Conservation (phyloP, 2,797 vertebrate species). For the Mastacembelus armatus region DNA sequence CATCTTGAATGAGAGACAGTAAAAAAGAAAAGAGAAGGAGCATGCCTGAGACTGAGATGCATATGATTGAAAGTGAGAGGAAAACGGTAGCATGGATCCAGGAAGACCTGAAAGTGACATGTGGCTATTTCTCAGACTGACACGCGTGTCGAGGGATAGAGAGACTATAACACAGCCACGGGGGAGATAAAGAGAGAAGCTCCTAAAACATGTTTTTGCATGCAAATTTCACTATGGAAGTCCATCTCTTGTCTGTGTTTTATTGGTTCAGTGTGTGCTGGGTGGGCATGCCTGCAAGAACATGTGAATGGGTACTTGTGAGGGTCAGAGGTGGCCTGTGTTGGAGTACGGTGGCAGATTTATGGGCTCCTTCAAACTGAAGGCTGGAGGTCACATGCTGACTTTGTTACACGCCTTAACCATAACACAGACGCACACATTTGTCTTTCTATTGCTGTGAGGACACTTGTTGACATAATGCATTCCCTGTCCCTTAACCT, state of each 20-base stretch:
- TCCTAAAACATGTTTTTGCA: slow-evolving; percentile 20
- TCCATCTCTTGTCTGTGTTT: slow-evolving; percentile 16
- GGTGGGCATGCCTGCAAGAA: slow-evolving; percentile 12
- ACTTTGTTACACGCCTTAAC: slow-evolving; percentile 70
- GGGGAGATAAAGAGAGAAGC: slow-evolving; percentile 17
- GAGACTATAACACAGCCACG: slow-evolving; percentile 22
- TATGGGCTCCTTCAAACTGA: slow-evolving; percentile 60
- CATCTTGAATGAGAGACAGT: slow-evolving; percentile 53
- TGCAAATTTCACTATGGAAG: slow-evolving; percentile 22
- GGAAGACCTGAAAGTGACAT: slow-evolving; percentile 57
- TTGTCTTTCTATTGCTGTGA: background rate
- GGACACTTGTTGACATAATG: background rate
- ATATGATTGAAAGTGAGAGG: slow-evolving; percentile 44
- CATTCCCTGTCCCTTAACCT: background rate
- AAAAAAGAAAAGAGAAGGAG: slow-evolving; percentile 37
- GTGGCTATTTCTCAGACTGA: slow-evolving; percentile 53
- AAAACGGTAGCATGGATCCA: slow-evolving; percentile 39
- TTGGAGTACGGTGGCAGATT: slow-evolving; percentile 68
- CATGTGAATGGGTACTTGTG: slow-evolving; percentile 54
- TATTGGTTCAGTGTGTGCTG: slow-evolving; percentile 17
- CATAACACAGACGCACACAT: slow-evolving; percentile 27
- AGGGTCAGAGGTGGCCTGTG: slow-evolving; percentile 63
- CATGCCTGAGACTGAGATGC: slow-evolving; percentile 30
- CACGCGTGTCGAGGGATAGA: no score
- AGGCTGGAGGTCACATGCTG: slow-evolving; percentile 72